Base-by-base conservation (phyloP, 2,888 invertebrate species). In the Zaprionus lineosus region DNA sequence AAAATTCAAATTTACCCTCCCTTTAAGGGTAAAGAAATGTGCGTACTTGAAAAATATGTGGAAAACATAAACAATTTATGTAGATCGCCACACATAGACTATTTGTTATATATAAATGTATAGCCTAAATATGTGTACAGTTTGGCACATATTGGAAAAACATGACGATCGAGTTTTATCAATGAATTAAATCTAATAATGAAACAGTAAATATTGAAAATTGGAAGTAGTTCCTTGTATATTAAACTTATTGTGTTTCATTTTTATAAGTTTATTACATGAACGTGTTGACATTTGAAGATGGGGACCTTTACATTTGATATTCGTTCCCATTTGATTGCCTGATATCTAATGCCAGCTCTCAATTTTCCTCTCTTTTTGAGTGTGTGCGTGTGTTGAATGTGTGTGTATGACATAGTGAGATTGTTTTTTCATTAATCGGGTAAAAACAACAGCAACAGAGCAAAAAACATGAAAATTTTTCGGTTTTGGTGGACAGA, bases 381-480 rank as follows among this genome's bases (percentile, higher is more conserved):
- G 21, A 21, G 21, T 21, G 21, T 21, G 21, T 28, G n/a, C 53
- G 24, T 46, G 3, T 39, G 4, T 31, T 7, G n/a, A n/a, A n/a
- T 37, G 21, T 39, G 28, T 31, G 12, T 37, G 34, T 41, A 46
- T 46, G 68, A 61, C 62, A 59, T 39, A 66, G 37, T 44, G 46
- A 37, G 71, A 70, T 67, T 47, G 53, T 59, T 51, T 5, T 64
- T 70, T 65, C 51, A 57, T 55, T 79, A 40, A 55, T 66, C 66
- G 74, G 31, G 51, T 74, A 62, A 74, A 70, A 61, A 70, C 74
- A 74, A 73, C 70, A 29, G 44, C 55, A 61, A 58, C 56, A 60
- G 58, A 75, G 41, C 62, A 78, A 85, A 76, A 85, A 78, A 78
- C 78, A 78, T 78, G 78, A 85, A 85, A 60, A 79, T 58, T 52